Percentiles rank a stretch among this genome's conserved stretches.
Evolutionary conservation across 2,888 invertebrate species (phyloP).

Genomic region (Abscondita cerata): DNA sequence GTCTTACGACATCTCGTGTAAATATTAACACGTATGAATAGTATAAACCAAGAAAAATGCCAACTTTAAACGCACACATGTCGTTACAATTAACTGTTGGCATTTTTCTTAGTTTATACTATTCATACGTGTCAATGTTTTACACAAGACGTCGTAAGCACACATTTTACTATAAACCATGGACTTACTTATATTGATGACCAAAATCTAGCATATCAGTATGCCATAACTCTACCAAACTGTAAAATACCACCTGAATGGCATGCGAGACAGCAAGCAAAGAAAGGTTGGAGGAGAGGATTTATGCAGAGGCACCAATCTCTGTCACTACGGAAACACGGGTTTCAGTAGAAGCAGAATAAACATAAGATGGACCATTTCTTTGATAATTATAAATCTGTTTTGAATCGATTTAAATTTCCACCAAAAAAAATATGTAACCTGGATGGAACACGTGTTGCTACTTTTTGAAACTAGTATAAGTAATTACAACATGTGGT

Average conservation of each 20-base stretch:
- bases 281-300: conserved; percentile 1
- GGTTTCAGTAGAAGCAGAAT: too few species aligned
- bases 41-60: too few species aligned
- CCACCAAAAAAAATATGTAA: conserved; percentile 14
- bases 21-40: too few species aligned
- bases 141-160: too few species aligned
- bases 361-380: conserved; percentile 15
- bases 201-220: conserved; percentile 25
- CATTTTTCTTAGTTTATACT: too few species aligned
- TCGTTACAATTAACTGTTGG: too few species aligned
- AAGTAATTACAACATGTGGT: conserved; percentile 38
- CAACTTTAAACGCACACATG: too few species aligned
- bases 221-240: conserved; percentile 21
- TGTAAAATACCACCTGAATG: conserved; percentile 20
- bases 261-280: conserved; percentile 2
- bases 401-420: conserved; percentile 13
- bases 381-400: conserved; percentile 18
- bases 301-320: conserved; percentile 9
- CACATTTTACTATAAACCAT: conserved; percentile 27
- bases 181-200: conserved; percentile 25
- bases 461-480: conserved; percentile 36
- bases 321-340: background rate
- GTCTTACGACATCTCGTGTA: too few species aligned
- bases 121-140: too few species aligned
- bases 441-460: conserved; percentile 25